A percentile compares a stretch with the other conserved stretches of the same genome.
phyloP scores from a whole-genome alignment of 2,888 invertebrate species.

The Macrosiphum euphorbiae region DNA sequence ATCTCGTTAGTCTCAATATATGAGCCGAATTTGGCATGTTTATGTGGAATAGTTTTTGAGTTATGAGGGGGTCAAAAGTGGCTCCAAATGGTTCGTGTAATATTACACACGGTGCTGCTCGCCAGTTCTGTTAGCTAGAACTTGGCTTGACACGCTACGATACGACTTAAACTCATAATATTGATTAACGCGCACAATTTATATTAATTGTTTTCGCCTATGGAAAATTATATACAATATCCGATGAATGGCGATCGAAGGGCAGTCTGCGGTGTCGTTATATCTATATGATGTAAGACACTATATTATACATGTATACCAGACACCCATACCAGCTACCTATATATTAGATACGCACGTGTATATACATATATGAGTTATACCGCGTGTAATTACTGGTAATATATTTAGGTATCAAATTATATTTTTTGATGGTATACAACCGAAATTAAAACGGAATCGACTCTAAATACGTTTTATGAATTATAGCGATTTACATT shows the following conservation, averaged over 20 bases:
- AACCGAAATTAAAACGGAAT: background rate
- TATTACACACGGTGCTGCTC: too few species aligned
- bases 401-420: background rate
- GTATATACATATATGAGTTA: background rate
- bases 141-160: too few species aligned
- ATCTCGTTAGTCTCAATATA: too few species aligned
- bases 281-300: background rate
- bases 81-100: too few species aligned
- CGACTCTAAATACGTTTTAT: background rate
- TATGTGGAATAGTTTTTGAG: too few species aligned
- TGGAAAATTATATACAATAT: slow-evolving; percentile 19
- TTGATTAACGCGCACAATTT: slow-evolving; percentile 3
- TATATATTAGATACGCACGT: background rate
- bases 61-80: too few species aligned
- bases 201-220: background rate
- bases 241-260: background rate
- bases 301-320: background rate
- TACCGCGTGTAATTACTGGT: background rate
- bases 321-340: background rate
- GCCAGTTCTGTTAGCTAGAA: too few species aligned
- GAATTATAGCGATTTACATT: background rate
- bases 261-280: background rate
- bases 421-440: too few species aligned
- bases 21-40: too few species aligned
- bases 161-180: too few species aligned